Evolutionary conservation across 2,888 invertebrate genomes (phyloP), one percentile per base, ranked within the genome.

Genomic region (Agrilus mali): DNA sequence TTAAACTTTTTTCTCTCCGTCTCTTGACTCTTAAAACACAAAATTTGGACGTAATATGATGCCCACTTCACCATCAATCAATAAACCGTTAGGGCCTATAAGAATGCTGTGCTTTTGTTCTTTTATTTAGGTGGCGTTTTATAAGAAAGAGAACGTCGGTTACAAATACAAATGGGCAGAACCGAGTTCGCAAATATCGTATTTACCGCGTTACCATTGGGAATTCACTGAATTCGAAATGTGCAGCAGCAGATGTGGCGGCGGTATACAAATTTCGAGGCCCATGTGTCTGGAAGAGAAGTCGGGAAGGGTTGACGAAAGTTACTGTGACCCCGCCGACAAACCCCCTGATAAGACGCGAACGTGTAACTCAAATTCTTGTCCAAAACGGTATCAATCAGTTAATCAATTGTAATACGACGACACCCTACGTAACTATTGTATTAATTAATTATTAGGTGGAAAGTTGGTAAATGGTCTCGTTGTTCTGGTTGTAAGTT

Each of bases 381-480:
- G 74, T 44, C 65, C 65, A 38, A 67, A 67, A 10, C 71, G 70
- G 73, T 73, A 58, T 56, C 47, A 44, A 12, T 15, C 10, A 38
- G n/a, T n/a, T n/a, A n/a, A n/a, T n/a, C n/a, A n/a, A n/a, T n/a
- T n/a, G n/a, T n/a, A n/a, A n/a, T n/a, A n/a, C n/a, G n/a, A n/a
- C n/a, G n/a, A n/a, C n/a, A n/a, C n/a, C n/a, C n/a, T n/a, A n/a
- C n/a, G n/a, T n/a, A n/a, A n/a, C n/a, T n/a, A n/a, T n/a, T n/a
- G 20, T 37, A 7, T 17, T 37, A 14, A 32, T 10, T 14, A 36
- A 20, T 14, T 41, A 42, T 34, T 47, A 78, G 78, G 58, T 80
- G 80, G 79, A 71, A 75, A 59, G 66, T 71, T 4, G 78, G 78
- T 7, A 73, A 73, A 41, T 80, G 79, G 80, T 74, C 77, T 49